Base-by-base conservation (phyloP, 2,888 invertebrate species). In the Crocallis elinguaria region DNA sequence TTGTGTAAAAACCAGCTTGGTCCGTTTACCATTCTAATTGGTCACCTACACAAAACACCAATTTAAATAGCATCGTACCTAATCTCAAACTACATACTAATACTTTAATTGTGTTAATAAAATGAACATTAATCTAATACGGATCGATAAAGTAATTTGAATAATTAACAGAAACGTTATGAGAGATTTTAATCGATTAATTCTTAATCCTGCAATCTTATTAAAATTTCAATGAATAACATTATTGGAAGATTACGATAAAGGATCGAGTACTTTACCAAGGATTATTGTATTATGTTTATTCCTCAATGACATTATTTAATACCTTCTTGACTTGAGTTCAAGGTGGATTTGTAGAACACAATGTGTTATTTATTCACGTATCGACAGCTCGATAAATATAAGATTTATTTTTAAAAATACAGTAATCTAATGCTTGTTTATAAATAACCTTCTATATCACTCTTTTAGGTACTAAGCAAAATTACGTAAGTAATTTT, bases 141-240 rank as follows among this genome's bases (percentile, higher is more conserved):
- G 32, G 13, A 45, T 45, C 38, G 21, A 52, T 51, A 39, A 32
- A 46, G 13, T 39, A 41, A 52, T 52, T 41, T 45, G 13, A 52
- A 52, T 45, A 39, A 14, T 51, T 33, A 45, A 45, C 35, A 29
- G n/a, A 29, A 23, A 32, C 30, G 25, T 12, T 23, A 43, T 53
- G 64, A 53, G 58, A 63, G 66, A 60, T 75, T 27, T 39, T 19
- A 35, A 35, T 71, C 72, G 71, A 76, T 71, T 62, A 69, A 77
- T 75, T 75, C 73, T 81, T 82, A 79, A 79, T 82, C 74, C 73
- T 80, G 77, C 79, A 81, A 78, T 71, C 35, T 41, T 19, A 52
- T 52, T 46, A 30, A 46, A 30, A 36, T 66, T 69, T 71, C 73
- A 67, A 75, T 78, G 75, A 80, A 79, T 81, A 75, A 58, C 52